A percentile compares a stretch with the other conserved stretches of the same genome.
Evolutionary conservation across 1,140 invertebrate species (phyloP).

Genomic region (Nephila pilipes): DNA sequence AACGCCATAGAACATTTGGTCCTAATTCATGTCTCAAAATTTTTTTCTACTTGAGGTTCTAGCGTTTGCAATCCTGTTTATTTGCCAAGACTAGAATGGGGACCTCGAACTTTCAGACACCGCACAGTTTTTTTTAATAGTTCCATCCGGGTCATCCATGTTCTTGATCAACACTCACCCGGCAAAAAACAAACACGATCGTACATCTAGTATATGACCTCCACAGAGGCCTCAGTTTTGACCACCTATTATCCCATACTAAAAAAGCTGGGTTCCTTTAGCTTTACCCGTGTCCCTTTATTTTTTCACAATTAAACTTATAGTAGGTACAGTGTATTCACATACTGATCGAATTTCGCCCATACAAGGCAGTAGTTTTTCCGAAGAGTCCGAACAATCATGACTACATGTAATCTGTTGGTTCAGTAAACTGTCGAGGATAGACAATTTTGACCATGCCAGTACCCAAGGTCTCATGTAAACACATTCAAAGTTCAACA

Average conservation of each 20-base stretch:
- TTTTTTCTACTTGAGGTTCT: constrained; percentile 93
- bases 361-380: constrained; percentile 98
- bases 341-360: constrained; percentile 97
- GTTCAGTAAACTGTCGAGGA: constrained; percentile 86
- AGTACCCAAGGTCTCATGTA: constrained; percentile 79
- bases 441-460: constrained; percentile 81
- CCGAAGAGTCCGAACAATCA: constrained; percentile 98
- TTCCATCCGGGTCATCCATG: constrained; percentile 97
- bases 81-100: constrained; percentile 95
- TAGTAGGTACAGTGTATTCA: constrained; percentile 98
- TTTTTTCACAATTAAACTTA: constrained; percentile 99
- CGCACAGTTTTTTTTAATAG: constrained; percentile 92
- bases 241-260: constrained; percentile 96
- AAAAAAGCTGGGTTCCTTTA: constrained; percentile 86
- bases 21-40: constrained; percentile 91
- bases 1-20: constrained; percentile 88
- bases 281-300: constrained; percentile 85
- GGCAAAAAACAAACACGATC: constrained; percentile 96
- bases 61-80: constrained; percentile 95
- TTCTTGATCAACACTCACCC: constrained; percentile 93
- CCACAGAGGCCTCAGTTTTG: constrained; percentile 94
- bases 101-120: constrained; percentile 92
- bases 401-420: constrained; percentile 95
- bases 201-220: constrained; percentile 95
- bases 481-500: neutral